Percentiles rank a stretch among this genome's conserved stretches.
Evolutionary conservation across 2,888 invertebrate species (phyloP).

Genomic region (Agrypnus murinus): DNA sequence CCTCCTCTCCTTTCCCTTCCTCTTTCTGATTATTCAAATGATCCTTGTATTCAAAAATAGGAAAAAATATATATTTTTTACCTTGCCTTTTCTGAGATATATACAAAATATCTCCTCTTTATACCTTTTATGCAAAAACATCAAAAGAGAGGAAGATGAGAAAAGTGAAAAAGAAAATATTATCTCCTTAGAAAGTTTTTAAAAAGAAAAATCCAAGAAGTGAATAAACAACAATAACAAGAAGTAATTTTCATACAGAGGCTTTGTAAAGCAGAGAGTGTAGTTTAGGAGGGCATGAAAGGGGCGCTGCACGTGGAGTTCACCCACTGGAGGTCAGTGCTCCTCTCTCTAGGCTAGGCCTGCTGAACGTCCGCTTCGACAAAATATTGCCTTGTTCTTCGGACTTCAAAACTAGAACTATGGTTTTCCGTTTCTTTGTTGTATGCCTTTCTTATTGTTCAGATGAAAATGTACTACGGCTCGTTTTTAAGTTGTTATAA

Average conservation of each 20-base stretch:
- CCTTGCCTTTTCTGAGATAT: too few species aligned
- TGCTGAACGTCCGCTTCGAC: constrained; percentile 46
- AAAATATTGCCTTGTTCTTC: constrained; percentile 48
- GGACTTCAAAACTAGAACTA: constrained; percentile 47
- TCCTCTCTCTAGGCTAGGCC: constrained; percentile 43
- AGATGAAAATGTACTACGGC: neutral
- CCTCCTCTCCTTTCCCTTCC: too few species aligned
- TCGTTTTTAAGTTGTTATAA: too few species aligned
- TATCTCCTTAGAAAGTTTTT: constrained; percentile 30
- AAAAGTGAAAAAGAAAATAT: too few species aligned
- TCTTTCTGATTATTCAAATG: constrained; percentile 40
- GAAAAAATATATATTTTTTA: constrained; percentile 2
- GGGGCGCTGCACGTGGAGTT: constrained; percentile 46
- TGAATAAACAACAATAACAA: constrained; percentile 40
- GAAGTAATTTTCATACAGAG: constrained; percentile 41
- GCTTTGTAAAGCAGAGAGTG: constrained; percentile 35
- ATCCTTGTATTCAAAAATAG: constrained; percentile 1
- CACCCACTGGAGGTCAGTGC: constrained; percentile 46
- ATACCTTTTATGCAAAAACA: constrained; percentile 23
- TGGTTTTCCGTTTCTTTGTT: constrained; percentile 46
- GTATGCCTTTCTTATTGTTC: constrained; percentile 34
- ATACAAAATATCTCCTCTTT: neutral
- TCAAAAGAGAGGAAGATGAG: constrained; percentile 17
- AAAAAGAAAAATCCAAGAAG: constrained; percentile 33
- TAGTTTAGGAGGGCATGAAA: constrained; percentile 44